phyloP scores from a whole-genome alignment of 2,888 invertebrate species.

The Athripsodes cinereus region DNA sequence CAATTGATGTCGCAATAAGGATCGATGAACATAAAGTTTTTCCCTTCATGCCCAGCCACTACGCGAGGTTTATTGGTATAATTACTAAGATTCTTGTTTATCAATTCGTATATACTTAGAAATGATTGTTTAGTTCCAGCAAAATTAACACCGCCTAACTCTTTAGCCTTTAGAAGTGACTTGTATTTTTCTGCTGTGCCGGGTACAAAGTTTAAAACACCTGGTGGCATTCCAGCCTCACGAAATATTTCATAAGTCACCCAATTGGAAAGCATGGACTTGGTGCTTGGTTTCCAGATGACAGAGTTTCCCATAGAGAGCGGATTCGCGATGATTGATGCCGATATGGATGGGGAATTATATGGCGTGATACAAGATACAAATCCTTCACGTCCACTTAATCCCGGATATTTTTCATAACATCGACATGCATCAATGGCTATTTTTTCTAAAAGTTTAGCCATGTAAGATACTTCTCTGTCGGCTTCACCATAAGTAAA shows the following conservation, averaged over 20 bases:
- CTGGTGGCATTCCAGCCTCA: constrained; percentile 94
- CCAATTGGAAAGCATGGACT: constrained; percentile 93
- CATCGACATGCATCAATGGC: neutral
- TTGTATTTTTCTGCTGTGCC: constrained; percentile 92
- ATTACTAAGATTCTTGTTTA: constrained; percentile 76
- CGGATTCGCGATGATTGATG: constrained; percentile 87
- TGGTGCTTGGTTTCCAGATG: constrained; percentile 98
- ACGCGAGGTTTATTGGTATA: constrained; percentile 90
- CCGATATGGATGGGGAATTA: constrained; percentile 99
- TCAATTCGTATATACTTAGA: constrained; percentile 85
- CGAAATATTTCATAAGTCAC: constrained; percentile 85
- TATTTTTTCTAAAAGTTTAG: neutral
- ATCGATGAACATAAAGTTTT: constrained; percentile 98
- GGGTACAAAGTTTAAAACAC: constrained; percentile 96
- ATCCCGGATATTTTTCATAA: constrained; percentile 75
- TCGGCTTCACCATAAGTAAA: neutral
- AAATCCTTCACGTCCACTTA: constrained; percentile 74
- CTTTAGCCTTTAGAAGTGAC: constrained; percentile 73
- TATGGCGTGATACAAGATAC: constrained; percentile 98
- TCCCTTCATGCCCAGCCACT: constrained; percentile 96
- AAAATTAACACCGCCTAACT: constrained; percentile 93
- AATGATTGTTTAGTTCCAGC: constrained; percentile 97
- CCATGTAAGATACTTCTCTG: neutral
- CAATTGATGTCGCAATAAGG: constrained; percentile 77
- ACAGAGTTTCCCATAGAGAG: constrained; percentile 92